Base-by-base conservation (phyloP, 2,888 invertebrate species). In the Synanthedon formicaeformis region DNA sequence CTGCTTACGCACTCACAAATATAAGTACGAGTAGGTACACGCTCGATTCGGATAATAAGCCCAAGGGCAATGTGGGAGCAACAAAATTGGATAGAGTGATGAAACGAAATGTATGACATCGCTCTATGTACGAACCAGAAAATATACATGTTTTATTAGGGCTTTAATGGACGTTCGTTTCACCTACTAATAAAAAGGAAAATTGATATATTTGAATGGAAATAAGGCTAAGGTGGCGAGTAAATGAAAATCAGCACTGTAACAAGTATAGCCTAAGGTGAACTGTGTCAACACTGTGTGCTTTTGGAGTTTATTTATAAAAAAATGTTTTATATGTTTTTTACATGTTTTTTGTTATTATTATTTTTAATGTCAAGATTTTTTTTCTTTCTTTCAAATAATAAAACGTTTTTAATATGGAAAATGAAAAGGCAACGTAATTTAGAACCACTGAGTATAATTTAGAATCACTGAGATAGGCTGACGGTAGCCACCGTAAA, bases 41-140 rank as follows among this genome's bases (percentile, higher is more conserved):
- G 34, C 64, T 66, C 64, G 60, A 63, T 61, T 58, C 58, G 60
- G 57, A 66, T 71, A 74, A 73, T 75, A 75, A 66, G 67, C 67
- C 62, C 73, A 70, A 75, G 71, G 70, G 66, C 70, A 64, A 64
- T 64, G 58, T 66, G 62, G 62, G 60, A 58, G 60, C 57, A 62
- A 66, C 64, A 57, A 67, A 74, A 78, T 73, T 75, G 72, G 69
- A 71, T 72, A 66, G 63, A 71, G 65, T 68, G 69, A 73, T 67
- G 69, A 69, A 69, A 70, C 63, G 65, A 66, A 69, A 54, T 50
- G 55, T 51, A 52, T 64, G 60, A 61, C 61, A 59, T 58, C 59
- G 59, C 57, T 55, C 54, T 48, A 54, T 52, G 55, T 56, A 57
- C 56, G 53, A 52, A 62, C 57, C 63, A 60, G 58, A 63, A 65